Base-by-base conservation (phyloP, 1,140 invertebrate genomes). In the Drosophila bocqueti region DNA sequence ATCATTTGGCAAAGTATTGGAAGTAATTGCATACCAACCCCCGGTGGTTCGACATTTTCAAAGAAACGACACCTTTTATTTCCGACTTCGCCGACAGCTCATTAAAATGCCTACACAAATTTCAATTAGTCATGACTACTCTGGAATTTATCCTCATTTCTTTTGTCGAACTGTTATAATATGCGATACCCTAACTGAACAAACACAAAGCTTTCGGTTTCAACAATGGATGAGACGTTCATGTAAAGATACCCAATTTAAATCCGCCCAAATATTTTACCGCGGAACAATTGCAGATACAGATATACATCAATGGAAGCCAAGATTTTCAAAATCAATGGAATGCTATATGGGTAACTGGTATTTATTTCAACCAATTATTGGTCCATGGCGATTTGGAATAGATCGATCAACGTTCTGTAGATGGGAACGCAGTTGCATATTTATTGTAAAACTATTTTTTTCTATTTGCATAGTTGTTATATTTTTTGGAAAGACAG, bases 291-390 rank as follows among this genome's bases (percentile, higher is more conserved):
- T 16, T 2, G 45, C 40, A 8, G 50, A 55, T 31, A 63, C 54
- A 1, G 42, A 50, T 3, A 26, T 49, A 29, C 59, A 59, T 24
- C 3, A 9, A 16, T 68, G 75, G 78, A 13, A 21, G 4, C 9
- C 6, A 13, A 54, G 75, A 13, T 78, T 80, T 34, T 54, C 68
- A 2, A 26, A 55, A 29, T 43, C 75, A 31, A 26, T 77, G 24
- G 78, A 80, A 52, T 10, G 11, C 16, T 59, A 29, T 38, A 67
- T 80, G 57, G 54, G 59, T 0, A 73, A 73, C 8, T 80, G 67
- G 74, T 77, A 73, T 50, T 62, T 80, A 26, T 79, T 79, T 67
- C 77, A 79, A 24, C 45, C 77, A 16, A 15, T 79, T 21, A 52
- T 59, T 15, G 77, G 77, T 1, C 77, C 77, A 24, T 80, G 78